A percentile compares a stretch with the other conserved stretches of the same genome.
Evolutionary conservation across 2,888 invertebrate genomes (phyloP).

Genomic region (Heteromurus nitidus): DNA sequence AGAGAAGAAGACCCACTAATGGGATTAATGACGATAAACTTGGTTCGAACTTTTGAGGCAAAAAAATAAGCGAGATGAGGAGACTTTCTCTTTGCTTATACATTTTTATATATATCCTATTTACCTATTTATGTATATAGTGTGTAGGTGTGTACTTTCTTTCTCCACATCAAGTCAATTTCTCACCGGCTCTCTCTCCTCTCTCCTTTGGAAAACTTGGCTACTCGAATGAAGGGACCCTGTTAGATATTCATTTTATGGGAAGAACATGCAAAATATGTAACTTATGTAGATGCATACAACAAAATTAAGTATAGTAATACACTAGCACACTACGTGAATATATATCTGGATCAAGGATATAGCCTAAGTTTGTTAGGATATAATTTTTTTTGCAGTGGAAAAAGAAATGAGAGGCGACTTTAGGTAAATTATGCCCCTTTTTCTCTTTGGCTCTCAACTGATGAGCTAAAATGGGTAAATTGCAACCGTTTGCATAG

Average conservation of each 20-base stretch:
- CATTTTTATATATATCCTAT: no score
- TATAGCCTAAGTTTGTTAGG: background rate
- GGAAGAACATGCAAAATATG: background rate
- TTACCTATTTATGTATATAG: no score
- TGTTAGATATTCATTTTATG: background rate
- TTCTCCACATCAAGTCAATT: background rate
- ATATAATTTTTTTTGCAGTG: background rate
- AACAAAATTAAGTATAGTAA: background rate
- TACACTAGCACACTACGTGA: background rate
- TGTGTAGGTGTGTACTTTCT: no score
- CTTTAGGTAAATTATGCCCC: conserved; percentile 48
- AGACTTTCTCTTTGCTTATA: no score
- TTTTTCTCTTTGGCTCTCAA: conserved; percentile 31
- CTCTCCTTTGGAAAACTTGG: no score
- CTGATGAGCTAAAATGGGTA: conserved; percentile 60
- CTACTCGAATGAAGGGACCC: background rate
- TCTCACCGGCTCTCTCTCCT: background rate
- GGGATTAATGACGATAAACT: conserved; percentile 73
- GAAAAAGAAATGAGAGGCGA: conserved; percentile 47
- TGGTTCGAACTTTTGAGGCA: conserved; percentile 57
- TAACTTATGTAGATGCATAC: background rate
- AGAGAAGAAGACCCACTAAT: conserved; percentile 68
- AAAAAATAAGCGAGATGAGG: conserved; percentile 9
- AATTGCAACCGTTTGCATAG: conserved; percentile 56
- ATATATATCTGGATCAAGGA: no score